phyloP scores from a whole-genome alignment of 1,140 invertebrate genomes.

The Orchesella cincta region DNA sequence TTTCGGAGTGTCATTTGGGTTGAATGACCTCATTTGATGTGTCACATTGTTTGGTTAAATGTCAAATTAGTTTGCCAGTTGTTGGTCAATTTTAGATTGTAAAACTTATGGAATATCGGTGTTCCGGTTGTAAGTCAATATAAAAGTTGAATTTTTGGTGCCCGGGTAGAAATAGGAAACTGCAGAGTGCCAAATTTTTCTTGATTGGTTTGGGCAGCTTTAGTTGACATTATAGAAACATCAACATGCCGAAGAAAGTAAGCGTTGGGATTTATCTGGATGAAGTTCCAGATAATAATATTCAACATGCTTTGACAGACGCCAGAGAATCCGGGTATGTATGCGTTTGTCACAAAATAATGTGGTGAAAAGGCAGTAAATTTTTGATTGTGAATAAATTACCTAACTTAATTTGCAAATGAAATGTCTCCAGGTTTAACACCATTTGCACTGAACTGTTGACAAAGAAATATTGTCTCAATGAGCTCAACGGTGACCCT shows the following conservation, averaged over 20 bases:
- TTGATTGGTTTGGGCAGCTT: background rate
- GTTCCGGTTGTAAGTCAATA: too few species aligned
- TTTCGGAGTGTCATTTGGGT: too few species aligned
- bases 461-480: background rate
- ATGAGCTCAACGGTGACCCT: background rate
- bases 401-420: background rate
- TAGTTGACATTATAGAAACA: too few species aligned
- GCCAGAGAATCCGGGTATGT: conserved; percentile 21
- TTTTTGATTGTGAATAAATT: too few species aligned
- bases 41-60: too few species aligned
- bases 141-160: too few species aligned
- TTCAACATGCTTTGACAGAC: background rate
- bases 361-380: too few species aligned
- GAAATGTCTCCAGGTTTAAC: conserved; percentile 29
- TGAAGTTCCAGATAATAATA: conserved; percentile 13
- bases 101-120: too few species aligned
- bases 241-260: conserved; percentile 33
- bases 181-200: too few species aligned
- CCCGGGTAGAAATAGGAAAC: too few species aligned
- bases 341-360: conserved; percentile 1
- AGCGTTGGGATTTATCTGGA: conserved; percentile 28
- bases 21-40: too few species aligned
- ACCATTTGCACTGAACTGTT: conserved; percentile 33
- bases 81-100: too few species aligned
- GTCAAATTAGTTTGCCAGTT: background rate